These are phyloP conservation scores for Pomacea canaliculata DNA, from an alignment of 2,888 invertebrate genomes.

Conservation along the genomic window DNA sequence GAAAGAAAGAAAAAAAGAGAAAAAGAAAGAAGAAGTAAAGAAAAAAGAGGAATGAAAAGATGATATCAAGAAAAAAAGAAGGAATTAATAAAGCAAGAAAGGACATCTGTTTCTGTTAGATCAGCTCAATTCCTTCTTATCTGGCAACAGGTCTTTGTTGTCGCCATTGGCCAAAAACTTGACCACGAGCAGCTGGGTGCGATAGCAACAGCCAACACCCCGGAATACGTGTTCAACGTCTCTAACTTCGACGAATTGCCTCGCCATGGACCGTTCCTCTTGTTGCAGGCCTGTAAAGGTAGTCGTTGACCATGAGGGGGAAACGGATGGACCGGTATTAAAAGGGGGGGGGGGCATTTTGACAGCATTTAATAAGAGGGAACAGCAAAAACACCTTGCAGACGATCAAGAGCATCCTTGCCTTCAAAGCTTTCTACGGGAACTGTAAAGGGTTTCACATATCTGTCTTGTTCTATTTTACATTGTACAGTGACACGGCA, in stretches of 20 bases:
- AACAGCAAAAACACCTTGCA: constrained; percentile 48
- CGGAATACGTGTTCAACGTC: constrained; percentile 17
- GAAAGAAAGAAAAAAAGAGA: background rate
- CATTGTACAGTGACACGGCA: too few species aligned
- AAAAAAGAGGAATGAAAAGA: too few species aligned
- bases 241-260: background rate
- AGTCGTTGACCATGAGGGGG: background rate
- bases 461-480: too few species aligned
- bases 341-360: too few species aligned
- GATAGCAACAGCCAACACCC: constrained; percentile 9
- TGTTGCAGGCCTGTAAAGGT: constrained; percentile 9
- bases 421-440: constrained; percentile 44
- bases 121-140: too few species aligned
- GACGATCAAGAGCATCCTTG: constrained; percentile 48
- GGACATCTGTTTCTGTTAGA: too few species aligned
- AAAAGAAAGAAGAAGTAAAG: background rate
- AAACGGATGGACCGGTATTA: too few species aligned
- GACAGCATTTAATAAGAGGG: constrained; percentile 42
- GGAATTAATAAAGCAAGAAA: too few species aligned
- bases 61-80: background rate
- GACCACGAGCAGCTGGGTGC: constrained; percentile 4
- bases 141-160: constrained; percentile 15
- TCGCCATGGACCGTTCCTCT: background rate
- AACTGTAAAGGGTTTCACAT: too few species aligned
- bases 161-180: constrained; percentile 7